Base-by-base conservation (phyloP, 2,888 invertebrate species). In the Pristionchus mayeri region DNA sequence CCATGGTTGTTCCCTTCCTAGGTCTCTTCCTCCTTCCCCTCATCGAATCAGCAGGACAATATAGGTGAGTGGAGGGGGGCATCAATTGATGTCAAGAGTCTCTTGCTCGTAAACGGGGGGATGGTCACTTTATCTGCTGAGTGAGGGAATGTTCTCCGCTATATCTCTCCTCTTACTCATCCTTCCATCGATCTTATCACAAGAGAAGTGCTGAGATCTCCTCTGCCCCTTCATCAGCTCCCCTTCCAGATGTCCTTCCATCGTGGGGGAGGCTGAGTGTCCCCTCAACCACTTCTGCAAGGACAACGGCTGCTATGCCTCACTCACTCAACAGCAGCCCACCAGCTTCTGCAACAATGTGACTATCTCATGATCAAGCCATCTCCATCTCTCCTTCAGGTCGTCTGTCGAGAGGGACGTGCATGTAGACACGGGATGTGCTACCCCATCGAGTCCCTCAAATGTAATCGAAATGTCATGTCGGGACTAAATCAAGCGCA, bases 371-470 rank as follows among this genome's bases (percentile, higher is more conserved):
- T 21, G 57, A 18, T 0, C 27, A 48, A 24, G 30, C 18, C 0
- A n/a, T 54, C 6, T 34, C 18, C 24, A 67, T 67, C 27, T n/a
- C 24, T 16, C 16, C 13, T 67, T 71, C 1, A 83, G 83, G 71
- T 83, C 7, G n/a, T 71, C 4, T 83, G 83, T 24, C 27, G 83
- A 30, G 50, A 37, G 9, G 83, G 83, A 18, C 9, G 57, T 2
- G 83, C 83, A 6, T 83, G 83, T 50, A 27, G 83, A n/a, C n/a
- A 52, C 21, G 83, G 83, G 27, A 83, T 83, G 83, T 83, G 83
- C n/a, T 83, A 83, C n/a, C 83, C 83, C n/a, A 71, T 83, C 13
- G 83, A 83, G 6, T 21, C 67, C 2, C 71, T 83, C 52, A 83
- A 83, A 52, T 83, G 83, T 18, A 37, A 83, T 37, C n/a, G 83